Conservation (phyloP, 2,888 invertebrate genomes). For the Melieria omissa region DNA sequence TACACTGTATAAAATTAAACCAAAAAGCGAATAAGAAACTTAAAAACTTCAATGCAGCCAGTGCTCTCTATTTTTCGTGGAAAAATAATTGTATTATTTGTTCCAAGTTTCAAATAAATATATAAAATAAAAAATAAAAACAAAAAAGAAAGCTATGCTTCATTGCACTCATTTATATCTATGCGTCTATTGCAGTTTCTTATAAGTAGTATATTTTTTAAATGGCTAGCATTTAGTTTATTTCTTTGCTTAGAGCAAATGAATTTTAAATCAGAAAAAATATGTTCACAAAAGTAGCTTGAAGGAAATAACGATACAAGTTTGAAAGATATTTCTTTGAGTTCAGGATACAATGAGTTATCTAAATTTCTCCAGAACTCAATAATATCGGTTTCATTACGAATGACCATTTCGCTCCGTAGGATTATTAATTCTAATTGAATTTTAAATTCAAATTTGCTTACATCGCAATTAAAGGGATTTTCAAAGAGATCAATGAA, state of each 20-base stretch:
- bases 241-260: constrained; percentile 19
- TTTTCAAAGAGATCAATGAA: constrained; percentile 17
- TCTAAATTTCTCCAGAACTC: constrained; percentile 22
- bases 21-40: too few species aligned
- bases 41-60: too few species aligned
- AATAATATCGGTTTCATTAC: constrained; percentile 11
- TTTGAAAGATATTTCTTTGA: constrained; percentile 11
- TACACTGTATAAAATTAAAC: too few species aligned
- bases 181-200: neutral
- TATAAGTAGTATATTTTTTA: constrained; percentile 13
- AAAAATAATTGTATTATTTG: too few species aligned
- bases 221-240: constrained; percentile 8
- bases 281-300: constrained; percentile 27
- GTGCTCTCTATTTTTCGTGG: too few species aligned
- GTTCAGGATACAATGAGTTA: constrained; percentile 12
- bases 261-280: constrained; percentile 8
- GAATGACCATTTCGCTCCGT: constrained; percentile 14
- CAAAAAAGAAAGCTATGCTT: too few species aligned
- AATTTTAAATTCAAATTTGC: constrained; percentile 17
- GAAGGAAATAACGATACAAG: constrained; percentile 20
- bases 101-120: too few species aligned
- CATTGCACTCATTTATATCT: too few species aligned
- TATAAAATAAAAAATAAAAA: too few species aligned
- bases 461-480: constrained; percentile 15
- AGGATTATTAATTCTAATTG: constrained; percentile 29